Evolutionary conservation across 2,797 vertebrate species (phyloP), one percentile per base, ranked within the genome.

Genomic region (Menidia menidia): DNA sequence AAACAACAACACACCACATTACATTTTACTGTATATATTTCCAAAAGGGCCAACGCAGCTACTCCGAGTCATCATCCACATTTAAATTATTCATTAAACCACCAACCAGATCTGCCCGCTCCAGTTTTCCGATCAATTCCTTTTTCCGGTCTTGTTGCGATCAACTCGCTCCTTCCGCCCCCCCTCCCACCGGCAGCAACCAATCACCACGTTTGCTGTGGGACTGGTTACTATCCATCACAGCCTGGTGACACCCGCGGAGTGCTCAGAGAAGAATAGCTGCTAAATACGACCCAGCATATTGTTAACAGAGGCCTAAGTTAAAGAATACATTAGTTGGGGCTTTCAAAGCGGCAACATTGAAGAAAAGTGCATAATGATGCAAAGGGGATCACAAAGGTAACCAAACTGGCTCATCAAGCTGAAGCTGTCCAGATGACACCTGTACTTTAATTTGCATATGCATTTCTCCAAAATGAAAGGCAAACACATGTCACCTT

Each of bases 1-100:
- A 60, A 62, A 81, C 74, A 71, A 76, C 86, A 87, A 80, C 62
- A 69, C 71, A 81, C 60, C 6, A 30, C 54, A 73, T 73, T 71
- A 65, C 50, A 78, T 82, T 77, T 72, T 69, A 57, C 65, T 54
- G 61, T 75, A 75, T 71, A 78, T 57, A 78, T 85, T 86, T 80
- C 64, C 64, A 65, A 59, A 48, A 16, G 30, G 57, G 56, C 30
- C 62, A 71, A 83, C 53, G 6, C 64, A 59, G 58, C 62, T 44
- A 33, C 19, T 32, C 89, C 73, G 86, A 90, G 73, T 92, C 90
- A 93, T 91, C 92, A 88, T 68, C 78, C 50, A 64, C 57, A 83
- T 90, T 90, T 93, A 91, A 92, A 94, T 93, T 88, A 93, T 93
- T 89, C 90, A 93, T 93, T 90, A 85, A 88, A 87, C 71, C 70